These are phyloP conservation scores for Myathropa florea DNA, from an alignment of 2,888 invertebrate genomes.

Conservation along the genomic window DNA sequence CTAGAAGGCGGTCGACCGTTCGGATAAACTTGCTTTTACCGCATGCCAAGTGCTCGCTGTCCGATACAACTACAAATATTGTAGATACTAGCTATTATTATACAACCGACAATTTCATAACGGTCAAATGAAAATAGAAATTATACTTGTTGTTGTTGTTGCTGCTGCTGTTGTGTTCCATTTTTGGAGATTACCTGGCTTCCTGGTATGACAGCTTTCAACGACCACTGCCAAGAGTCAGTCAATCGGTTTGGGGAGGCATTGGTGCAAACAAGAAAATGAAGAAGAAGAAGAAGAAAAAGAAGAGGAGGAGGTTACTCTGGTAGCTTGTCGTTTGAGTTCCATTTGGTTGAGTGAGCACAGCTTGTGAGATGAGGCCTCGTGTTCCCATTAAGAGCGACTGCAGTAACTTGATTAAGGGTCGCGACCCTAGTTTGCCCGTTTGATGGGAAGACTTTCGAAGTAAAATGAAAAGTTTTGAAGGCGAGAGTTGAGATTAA, in stretches of 20 bases:
- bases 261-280: background rate
- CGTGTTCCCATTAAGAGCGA: background rate
- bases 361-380: background rate
- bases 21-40: constrained; percentile 66
- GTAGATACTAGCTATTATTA: constrained; percentile 43
- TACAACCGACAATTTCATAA: constrained; percentile 70
- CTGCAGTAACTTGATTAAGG: background rate
- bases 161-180: constrained; percentile 41
- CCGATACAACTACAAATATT: constrained; percentile 61
- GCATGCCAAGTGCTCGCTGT: constrained; percentile 66
- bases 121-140: constrained; percentile 70
- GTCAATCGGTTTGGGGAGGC: background rate
- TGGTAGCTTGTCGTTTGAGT: background rate
- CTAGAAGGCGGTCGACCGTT: constrained; percentile 61
- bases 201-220: constrained; percentile 63
- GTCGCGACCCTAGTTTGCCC: background rate
- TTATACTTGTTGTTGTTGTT: constrained; percentile 42
- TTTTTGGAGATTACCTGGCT: constrained; percentile 57
- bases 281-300: background rate
- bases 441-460: background rate
- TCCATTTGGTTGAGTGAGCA: background rate
- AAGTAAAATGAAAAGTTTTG: background rate
- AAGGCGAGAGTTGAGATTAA: background rate
- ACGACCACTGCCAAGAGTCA: background rate
- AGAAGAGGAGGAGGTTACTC: background rate